A percentile compares a stretch with the other conserved stretches of the same genome.
phyloP scores from a whole-genome alignment of 2,113 vertebrate genomes.

The Amphilophus citrinellus region DNA sequence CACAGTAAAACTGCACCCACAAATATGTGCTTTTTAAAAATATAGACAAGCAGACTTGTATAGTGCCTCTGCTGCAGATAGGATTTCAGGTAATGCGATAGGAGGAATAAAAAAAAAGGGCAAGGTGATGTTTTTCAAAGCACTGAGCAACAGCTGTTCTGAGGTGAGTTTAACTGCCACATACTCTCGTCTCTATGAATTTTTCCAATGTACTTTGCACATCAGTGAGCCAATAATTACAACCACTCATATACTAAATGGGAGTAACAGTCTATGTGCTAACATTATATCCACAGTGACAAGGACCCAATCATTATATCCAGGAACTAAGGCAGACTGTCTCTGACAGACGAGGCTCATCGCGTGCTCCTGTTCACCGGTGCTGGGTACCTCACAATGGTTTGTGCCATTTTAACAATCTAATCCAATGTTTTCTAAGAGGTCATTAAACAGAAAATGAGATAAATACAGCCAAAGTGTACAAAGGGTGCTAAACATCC shows the following conservation, averaged over 20 bases:
- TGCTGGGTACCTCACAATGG: background rate
- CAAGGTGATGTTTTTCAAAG: background rate
- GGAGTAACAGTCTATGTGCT: background rate
- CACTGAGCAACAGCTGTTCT: background rate
- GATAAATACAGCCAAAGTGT: too few species aligned
- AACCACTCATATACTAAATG: background rate
- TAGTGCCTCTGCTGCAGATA: background rate
- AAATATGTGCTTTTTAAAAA: background rate
- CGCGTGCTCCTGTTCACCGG: background rate
- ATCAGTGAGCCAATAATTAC: background rate
- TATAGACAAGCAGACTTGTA: background rate
- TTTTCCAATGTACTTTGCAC: background rate
- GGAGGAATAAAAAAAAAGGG: background rate
- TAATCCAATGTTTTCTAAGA: background rate
- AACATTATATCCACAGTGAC: background rate
- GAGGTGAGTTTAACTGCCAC: background rate
- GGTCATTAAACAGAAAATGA: background rate
- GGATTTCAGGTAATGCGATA: background rate
- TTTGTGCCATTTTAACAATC: background rate
- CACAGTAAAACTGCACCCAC: background rate
- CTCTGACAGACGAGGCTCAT: too few species aligned
- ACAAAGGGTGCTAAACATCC: too few species aligned
- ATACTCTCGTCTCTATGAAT: background rate
- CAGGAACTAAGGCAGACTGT: background rate
- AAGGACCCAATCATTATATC: background rate